These are phyloP conservation scores for Deladenus siricidicola DNA, from an alignment of 2,888 invertebrate species.

Conservation along the genomic window DNA sequence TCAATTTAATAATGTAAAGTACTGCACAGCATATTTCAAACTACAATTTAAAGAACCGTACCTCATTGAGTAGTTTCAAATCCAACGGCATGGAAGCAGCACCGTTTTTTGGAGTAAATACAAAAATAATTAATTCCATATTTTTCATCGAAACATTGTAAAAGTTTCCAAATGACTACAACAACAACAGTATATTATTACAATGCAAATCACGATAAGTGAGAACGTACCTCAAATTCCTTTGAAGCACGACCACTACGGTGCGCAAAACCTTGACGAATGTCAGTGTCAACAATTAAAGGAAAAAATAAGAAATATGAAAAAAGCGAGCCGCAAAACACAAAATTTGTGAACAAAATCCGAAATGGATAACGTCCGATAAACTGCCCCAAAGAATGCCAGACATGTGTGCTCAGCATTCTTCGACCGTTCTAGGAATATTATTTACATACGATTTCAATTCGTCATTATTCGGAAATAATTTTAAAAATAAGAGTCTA, in stretches of 20 bases:
- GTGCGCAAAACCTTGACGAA: conserved; percentile 44
- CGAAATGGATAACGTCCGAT: no score
- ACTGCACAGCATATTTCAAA: no score
- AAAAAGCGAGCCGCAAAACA: background rate
- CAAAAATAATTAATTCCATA: conserved; percentile 45
- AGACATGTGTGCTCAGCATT: no score
- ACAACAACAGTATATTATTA: background rate
- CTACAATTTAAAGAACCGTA: conserved; percentile 12
- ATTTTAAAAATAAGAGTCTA: no score
- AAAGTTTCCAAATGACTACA: conserved; percentile 44
- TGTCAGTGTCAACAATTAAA: conserved; percentile 42
- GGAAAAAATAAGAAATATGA: conserved; percentile 37
- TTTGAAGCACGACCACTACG: conserved; percentile 37
- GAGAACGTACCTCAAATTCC: conserved; percentile 37
- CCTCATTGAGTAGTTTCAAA: conserved; percentile 36
- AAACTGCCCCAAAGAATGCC: no score
- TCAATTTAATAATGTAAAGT: no score
- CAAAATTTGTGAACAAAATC: no score
- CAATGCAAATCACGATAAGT: background rate
- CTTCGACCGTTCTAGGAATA: no score
- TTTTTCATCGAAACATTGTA: conserved; percentile 41
- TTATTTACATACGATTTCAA: no score
- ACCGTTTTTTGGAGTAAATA: conserved; percentile 29
- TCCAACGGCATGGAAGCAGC: conserved; percentile 25
- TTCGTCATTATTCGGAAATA: no score